Percentiles rank a stretch among this genome's conserved stretches.
Conservation (phyloP, 92 coral and sea anemone genomes). For the Umimayanthus chanpuru region DNA sequence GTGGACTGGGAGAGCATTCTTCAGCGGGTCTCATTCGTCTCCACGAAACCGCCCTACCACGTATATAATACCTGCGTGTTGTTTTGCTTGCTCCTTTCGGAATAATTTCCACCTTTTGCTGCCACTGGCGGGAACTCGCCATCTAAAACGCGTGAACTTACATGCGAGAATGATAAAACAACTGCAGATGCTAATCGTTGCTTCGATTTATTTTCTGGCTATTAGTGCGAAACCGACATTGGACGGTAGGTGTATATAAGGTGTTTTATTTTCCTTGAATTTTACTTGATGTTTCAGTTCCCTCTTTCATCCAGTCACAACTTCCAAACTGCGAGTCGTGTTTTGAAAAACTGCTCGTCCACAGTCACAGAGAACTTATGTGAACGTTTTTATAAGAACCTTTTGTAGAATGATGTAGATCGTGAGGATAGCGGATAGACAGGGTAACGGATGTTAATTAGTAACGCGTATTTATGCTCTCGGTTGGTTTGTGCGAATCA, state of each 20-base stretch:
- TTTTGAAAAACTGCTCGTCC: background rate
- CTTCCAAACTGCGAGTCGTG: background rate
- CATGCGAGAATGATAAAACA: conserved; percentile 21
- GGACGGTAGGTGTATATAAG: conserved; percentile 1
- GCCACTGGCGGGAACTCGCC: conserved; percentile 21
- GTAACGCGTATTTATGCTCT: too few relatives aligned
- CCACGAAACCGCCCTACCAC: background rate
- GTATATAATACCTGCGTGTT: conserved; percentile 17
- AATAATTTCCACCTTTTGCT: conserved; percentile 8
- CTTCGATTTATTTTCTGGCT: background rate
- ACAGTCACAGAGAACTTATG: too few relatives aligned
- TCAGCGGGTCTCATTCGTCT: background rate
- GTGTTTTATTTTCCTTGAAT: background rate
- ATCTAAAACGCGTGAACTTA: background rate
- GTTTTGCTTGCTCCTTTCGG: conserved; percentile 9
- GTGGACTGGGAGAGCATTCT: background rate
- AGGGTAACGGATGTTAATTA: too few relatives aligned
- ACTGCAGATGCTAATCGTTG: background rate
- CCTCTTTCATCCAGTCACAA: background rate
- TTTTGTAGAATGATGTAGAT: too few relatives aligned
- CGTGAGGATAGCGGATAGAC: too few relatives aligned
- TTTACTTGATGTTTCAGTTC: background rate
- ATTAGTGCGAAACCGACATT: conserved; percentile 12
- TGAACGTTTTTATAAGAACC: too few relatives aligned
- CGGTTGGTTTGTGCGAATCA: too few relatives aligned